These are phyloP conservation scores for Melanogrammus aeglefinus DNA, from an alignment of 2,797 vertebrate genomes.

Conservation along the genomic window DNA sequence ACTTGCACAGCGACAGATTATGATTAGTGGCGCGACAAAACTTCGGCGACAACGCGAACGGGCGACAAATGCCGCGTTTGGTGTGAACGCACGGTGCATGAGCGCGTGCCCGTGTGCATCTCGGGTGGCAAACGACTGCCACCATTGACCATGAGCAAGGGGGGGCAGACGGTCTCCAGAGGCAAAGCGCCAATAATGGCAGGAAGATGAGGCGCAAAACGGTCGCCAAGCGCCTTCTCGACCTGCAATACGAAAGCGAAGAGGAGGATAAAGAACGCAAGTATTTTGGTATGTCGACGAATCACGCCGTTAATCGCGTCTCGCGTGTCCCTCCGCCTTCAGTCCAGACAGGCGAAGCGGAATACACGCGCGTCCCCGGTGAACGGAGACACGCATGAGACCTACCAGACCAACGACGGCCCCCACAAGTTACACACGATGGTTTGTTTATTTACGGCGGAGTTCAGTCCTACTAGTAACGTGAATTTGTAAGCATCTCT, in stretches of 20 bases:
- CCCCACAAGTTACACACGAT: constrained; percentile 44
- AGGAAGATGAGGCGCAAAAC: constrained; percentile 52
- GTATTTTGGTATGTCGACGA: constrained; percentile 34
- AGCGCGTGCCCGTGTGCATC: constrained; percentile 17
- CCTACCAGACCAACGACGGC: not conserved
- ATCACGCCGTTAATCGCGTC: constrained; percentile 43
- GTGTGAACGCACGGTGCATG: constrained; percentile 21
- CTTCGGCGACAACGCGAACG: too few relatives aligned
- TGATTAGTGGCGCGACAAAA: too few relatives aligned
- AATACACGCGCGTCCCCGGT: constrained; percentile 42
- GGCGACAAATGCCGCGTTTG: too few relatives aligned
- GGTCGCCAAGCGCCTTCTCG: constrained; percentile 39
- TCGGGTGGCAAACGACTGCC: not conserved
- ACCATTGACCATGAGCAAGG: constrained; percentile 22
- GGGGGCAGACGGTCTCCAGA: constrained; percentile 20
- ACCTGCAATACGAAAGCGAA: constrained; percentile 36
- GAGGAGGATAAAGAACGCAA: constrained; percentile 33
- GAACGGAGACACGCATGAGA: constrained; percentile 23
- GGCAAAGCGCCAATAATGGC: constrained; percentile 38
- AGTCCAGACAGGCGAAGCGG: constrained; percentile 45
- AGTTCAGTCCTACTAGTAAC: not conserved
- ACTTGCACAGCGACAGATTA: too few relatives aligned
- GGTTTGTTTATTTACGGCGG: constrained; percentile 30
- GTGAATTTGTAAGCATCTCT: not conserved
- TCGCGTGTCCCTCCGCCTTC: constrained; percentile 42